Percentiles rank a stretch among this genome's conserved stretches.
phyloP scores from a whole-genome alignment of 2,888 invertebrate genomes.

The Drosophila putrida region DNA sequence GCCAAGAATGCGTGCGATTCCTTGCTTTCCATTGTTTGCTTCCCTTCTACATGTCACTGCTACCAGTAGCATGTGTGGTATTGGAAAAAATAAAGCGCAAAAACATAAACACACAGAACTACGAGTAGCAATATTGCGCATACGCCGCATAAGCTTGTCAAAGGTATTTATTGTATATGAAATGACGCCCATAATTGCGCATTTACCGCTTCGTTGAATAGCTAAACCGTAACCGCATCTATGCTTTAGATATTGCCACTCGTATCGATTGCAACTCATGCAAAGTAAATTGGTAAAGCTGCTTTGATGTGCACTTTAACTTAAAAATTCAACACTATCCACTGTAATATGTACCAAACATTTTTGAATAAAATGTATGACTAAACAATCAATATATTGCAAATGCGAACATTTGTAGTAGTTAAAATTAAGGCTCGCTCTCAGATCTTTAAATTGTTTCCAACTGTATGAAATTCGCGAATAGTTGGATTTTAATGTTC shows the following conservation, averaged over 20 bases:
- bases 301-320: neutral
- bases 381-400: neutral
- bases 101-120: conserved; percentile 19
- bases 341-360: no score
- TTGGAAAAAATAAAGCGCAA: conserved; percentile 25
- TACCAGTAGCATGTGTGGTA: conserved; percentile 8
- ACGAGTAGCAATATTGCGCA: conserved; percentile 58
- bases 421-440: no score
- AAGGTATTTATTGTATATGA: conserved; percentile 36
- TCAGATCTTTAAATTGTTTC: no score
- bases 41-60: conserved; percentile 6
- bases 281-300: conserved; percentile 45
- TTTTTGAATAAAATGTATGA: no score
- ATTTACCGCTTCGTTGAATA: conserved; percentile 61
- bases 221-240: conserved; percentile 40
- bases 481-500: neutral
- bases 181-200: conserved; percentile 65
- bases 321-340: neutral
- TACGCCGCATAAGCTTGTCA: conserved; percentile 59
- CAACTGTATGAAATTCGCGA: no score
- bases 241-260: conserved; percentile 28
- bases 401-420: no score
- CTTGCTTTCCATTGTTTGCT: conserved; percentile 46
- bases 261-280: conserved; percentile 58
- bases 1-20: conserved; percentile 49